These are phyloP conservation scores for Phrynosoma blainvillii DNA, from an alignment of 2,113 vertebrate species.

Conservation along the genomic window DNA sequence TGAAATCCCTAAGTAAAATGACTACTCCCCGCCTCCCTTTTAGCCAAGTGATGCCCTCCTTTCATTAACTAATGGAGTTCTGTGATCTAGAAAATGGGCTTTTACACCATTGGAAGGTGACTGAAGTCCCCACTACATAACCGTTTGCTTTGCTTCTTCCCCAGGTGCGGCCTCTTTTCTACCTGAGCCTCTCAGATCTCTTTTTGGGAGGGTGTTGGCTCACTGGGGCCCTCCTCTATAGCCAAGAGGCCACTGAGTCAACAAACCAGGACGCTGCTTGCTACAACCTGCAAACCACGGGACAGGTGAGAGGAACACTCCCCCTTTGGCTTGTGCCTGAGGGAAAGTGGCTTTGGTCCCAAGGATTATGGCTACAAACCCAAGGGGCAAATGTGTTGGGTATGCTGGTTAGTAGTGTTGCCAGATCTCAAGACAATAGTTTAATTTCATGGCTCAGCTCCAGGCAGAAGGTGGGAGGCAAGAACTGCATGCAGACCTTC, in stretches of 20 bases:
- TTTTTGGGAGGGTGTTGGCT: slow-evolving; percentile 87
- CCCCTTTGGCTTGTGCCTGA: background rate
- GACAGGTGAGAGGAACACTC: slow-evolving; percentile 76
- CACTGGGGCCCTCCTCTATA: slow-evolving; percentile 78
- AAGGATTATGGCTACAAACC: background rate
- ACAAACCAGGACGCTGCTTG: slow-evolving; percentile 73
- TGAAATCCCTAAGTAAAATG: no score
- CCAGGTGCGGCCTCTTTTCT: slow-evolving; percentile 85
- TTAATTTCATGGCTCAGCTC: no score
- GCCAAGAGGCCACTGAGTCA: slow-evolving; percentile 34
- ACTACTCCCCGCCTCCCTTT: no score
- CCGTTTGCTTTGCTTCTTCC: background rate
- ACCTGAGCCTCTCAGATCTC: slow-evolving; percentile 86
- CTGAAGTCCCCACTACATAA: background rate
- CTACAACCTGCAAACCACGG: slow-evolving; percentile 85
- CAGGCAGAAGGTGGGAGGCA: no score
- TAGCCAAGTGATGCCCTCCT: background rate
- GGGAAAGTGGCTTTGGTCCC: background rate
- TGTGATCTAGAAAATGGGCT: background rate
- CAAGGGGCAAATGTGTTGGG: background rate
- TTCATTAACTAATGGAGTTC: background rate
- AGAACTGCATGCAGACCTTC: no score
- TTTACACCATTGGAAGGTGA: background rate
- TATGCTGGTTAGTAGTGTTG: no score
- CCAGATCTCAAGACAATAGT: no score